These are phyloP conservation scores for Sitta europaea DNA, from an alignment of 2,113 vertebrate genomes.

Conservation along the genomic window DNA sequence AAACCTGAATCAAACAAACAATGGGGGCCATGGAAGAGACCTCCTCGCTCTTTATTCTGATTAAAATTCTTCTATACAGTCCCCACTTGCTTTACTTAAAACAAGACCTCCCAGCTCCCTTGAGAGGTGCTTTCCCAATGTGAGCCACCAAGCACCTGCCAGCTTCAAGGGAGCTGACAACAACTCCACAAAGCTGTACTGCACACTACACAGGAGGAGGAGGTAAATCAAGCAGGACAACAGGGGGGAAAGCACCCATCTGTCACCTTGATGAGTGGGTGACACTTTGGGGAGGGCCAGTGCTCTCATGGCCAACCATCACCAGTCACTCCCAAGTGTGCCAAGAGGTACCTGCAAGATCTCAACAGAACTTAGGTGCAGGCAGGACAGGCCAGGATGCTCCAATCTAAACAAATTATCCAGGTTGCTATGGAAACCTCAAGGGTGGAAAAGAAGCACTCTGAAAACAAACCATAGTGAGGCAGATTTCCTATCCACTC, in stretches of 20 bases:
- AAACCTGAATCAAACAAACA: background rate
- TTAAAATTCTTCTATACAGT: background rate
- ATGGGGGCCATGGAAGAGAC: background rate
- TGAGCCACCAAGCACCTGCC: background rate
- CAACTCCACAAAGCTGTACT: background rate
- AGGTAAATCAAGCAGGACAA: background rate
- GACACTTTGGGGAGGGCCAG: background rate
- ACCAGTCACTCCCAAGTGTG: background rate
- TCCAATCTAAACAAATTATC: constrained; percentile 40
- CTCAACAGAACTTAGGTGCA: background rate
- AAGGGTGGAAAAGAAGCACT: constrained; percentile 11
- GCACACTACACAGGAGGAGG: background rate
- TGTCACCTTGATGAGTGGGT: background rate
- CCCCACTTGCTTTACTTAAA: background rate
- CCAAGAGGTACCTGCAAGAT: background rate
- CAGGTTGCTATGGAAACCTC: constrained; percentile 62
- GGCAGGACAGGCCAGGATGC: background rate
- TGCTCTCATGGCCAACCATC: accelerated
- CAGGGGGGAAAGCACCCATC: background rate
- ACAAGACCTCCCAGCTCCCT: background rate
- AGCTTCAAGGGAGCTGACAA: background rate
- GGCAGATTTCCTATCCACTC: constrained; percentile 28
- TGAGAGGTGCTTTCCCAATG: accelerated
- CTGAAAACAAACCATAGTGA: background rate
- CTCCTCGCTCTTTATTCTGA: background rate